Evolutionary conservation across 2,113 vertebrate species (phyloP).

Genomic region (Cebus imitator): DNA sequence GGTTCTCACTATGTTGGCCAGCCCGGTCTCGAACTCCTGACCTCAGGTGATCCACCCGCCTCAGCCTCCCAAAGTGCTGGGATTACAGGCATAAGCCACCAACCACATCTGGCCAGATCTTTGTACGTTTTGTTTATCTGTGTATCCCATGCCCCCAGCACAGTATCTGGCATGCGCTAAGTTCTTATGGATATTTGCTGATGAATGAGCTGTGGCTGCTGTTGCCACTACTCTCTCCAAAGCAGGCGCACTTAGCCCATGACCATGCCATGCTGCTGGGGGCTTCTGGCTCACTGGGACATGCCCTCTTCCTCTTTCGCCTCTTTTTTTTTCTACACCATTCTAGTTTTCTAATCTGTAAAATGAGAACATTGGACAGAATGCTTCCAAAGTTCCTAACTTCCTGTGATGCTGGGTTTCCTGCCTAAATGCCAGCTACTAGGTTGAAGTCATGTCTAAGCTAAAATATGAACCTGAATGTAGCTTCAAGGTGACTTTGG

Average conservation of each 20-base stretch:
- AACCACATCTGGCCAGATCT: not conserved
- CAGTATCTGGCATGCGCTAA: not conserved
- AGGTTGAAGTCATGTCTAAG: not conserved
- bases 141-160: not conserved
- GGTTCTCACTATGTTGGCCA: too few species aligned
- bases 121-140: not conserved
- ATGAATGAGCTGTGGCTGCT: not conserved
- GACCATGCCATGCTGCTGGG: not conserved
- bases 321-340: not conserved
- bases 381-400: not conserved
- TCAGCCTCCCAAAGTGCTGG: too few species aligned
- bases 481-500: not conserved
- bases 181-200: not conserved
- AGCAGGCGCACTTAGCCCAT: too few species aligned
- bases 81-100: too few species aligned
- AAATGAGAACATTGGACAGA: not conserved
- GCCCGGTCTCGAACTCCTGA: too few species aligned
- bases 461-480: not conserved
- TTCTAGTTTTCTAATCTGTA: not conserved
- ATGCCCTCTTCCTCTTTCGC: too few species aligned
- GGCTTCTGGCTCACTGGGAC: not conserved
- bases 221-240: rapidly evolving
- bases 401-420: not conserved
- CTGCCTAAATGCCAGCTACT: not conserved
- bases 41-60: too few species aligned